Conservation (phyloP, 2,113 vertebrate species). For the Suricata suricatta region DNA sequence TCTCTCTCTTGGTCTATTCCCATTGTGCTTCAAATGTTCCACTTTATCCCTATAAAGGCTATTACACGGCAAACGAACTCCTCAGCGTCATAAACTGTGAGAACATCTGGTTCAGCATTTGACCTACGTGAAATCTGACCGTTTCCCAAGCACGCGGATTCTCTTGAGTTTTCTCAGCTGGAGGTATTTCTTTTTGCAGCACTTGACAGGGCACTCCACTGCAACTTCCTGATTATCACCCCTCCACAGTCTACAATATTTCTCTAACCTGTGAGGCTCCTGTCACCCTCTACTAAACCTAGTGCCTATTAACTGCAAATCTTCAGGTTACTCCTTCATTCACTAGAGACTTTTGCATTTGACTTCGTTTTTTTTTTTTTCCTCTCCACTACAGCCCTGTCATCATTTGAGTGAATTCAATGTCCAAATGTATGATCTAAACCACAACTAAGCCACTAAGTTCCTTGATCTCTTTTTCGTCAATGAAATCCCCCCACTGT, state of each 20-base stretch:
- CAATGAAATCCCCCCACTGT: background rate
- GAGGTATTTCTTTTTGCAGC: background rate
- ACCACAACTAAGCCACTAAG: background rate
- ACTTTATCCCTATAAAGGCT: background rate
- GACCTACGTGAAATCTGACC: background rate
- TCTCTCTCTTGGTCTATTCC: background rate
- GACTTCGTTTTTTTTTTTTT: background rate
- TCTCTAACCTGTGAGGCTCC: background rate
- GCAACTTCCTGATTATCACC: background rate
- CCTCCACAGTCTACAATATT: background rate
- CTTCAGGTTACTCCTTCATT: background rate
- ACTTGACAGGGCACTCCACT: background rate
- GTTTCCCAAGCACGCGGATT: background rate
- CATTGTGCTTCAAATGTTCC: background rate
- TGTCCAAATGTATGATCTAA: background rate
- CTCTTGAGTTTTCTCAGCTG: background rate
- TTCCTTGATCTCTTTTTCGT: background rate
- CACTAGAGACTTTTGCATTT: background rate
- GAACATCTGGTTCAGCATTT: background rate
- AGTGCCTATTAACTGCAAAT: background rate
- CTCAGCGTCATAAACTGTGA: background rate
- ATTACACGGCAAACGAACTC: background rate
- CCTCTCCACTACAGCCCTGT: background rate
- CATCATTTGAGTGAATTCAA: background rate
- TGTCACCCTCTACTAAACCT: background rate